Evolutionary conservation across 2,888 invertebrate genomes (phyloP), one percentile per base, ranked within the genome.

Genomic region (Platycnemis pennipes): DNA sequence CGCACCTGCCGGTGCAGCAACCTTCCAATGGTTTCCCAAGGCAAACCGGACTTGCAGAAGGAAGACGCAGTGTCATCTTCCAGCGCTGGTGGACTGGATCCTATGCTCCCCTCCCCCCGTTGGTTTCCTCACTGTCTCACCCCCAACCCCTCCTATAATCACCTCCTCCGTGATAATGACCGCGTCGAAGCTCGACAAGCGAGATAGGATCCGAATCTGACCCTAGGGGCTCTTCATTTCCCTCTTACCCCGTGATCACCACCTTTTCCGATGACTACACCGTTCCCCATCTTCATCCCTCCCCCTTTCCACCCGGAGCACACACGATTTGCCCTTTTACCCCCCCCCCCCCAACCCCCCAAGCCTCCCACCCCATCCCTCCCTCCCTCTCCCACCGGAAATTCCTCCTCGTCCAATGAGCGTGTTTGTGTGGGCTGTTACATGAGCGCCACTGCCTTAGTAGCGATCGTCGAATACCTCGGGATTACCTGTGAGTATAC

Each of bases 261-360:
- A 63, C 63, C 63, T 26, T 63, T 16, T 63, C 63, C n/a, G 1
- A 22, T 63, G 22, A 2, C 19, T 26, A 22, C 22, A n/a, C 26
- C 77, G 31, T 37, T 63, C 26, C 63, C 63, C 37, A 31, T 16
- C 77, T 31, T 37, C 8, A 31, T 37, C 77, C 26, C 77, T 77
- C 37, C 11, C 77, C 37, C 77, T 37, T 37, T 37, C 77, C 13
- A 37, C 77, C 77, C 77, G 77, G 26, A 77, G 77, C 77, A 26
- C 2, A 77, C 77, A 77, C 77, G 77, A 77, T 77, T 37, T 77
- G 77, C 77, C 77, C 77, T 77, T 77, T 77, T 26, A 26, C 77
- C 77, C 37, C 26, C 37, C 77, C 16, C 77, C 13, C 16, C 5
- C 77, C 22, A 7, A 5, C 16, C 77, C 77, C 11, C 63, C 5